These are phyloP conservation scores for Halyomorpha halys DNA, from an alignment of 1,140 invertebrate genomes.

Conservation along the genomic window DNA sequence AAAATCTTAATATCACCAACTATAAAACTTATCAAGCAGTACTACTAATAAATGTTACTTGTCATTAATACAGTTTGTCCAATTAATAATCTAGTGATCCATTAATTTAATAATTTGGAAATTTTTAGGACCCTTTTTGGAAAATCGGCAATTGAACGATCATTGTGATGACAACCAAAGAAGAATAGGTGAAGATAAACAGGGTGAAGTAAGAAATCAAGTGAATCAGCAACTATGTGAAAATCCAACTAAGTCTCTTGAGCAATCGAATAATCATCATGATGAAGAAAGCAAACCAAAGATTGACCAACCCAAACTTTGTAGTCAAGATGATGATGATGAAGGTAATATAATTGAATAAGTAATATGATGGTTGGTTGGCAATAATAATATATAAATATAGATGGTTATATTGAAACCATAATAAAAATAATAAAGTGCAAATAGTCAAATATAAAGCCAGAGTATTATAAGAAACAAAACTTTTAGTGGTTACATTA, in stretches of 20 bases:
- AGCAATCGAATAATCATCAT: not conserved
- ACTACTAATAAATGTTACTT: no score
- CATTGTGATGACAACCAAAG: conserved; percentile 8
- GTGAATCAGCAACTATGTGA: not conserved
- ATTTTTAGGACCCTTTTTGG: not conserved
- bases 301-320: not conserved
- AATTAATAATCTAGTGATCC: no score
- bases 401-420: no score
- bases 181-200: not conserved
- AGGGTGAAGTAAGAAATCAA: not conserved
- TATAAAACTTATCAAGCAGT: no score
- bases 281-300: not conserved
- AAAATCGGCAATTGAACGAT: not conserved
- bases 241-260: not conserved
- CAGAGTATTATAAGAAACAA: no score
- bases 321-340: conserved; percentile 25
- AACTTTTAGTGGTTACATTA: no score
- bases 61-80: no score
- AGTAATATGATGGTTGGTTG: conserved; percentile 7
- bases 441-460: no score
- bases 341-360: conserved; percentile 21
- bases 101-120: no score
- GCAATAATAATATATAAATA: no score
- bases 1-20: no score
- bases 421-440: no score